phyloP scores from a whole-genome alignment of 2,888 invertebrate species.

The Papilio gigon region DNA sequence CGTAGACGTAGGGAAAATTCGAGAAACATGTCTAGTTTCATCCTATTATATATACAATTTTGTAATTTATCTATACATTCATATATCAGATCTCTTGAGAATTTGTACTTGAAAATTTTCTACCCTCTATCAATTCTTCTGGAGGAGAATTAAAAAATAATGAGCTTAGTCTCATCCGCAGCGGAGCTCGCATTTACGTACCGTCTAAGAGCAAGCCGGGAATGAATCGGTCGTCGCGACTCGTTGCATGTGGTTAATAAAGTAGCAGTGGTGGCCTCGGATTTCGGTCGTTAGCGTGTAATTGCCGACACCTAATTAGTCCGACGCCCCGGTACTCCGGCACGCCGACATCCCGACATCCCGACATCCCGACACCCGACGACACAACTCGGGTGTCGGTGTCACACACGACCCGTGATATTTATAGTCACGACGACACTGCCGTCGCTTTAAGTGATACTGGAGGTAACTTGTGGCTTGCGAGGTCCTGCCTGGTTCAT shows the following conservation, averaged over 20 bases:
- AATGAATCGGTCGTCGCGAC: conserved; percentile 54
- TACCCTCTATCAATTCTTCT: background rate
- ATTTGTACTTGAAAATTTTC: background rate
- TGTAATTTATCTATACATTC: too few relatives aligned
- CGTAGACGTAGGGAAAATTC: background rate
- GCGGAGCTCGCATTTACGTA: conserved; percentile 40
- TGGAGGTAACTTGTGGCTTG: conserved; percentile 15
- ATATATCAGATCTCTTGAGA: too few relatives aligned
- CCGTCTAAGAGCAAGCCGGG: conserved; percentile 45
- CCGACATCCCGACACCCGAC: conserved; percentile 58
- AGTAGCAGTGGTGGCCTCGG: conserved; percentile 61
- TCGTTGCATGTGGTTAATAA: conserved; percentile 69
- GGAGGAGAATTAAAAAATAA: background rate
- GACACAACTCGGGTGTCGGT: conserved; percentile 64
- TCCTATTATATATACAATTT: background rate
- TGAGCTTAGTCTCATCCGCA: conserved; percentile 8
- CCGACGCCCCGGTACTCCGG: conserved; percentile 48
- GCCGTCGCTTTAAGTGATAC: conserved; percentile 14
- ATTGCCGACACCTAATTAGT: conserved; percentile 79
- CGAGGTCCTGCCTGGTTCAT: conserved; percentile 4
- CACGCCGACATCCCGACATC: conserved; percentile 54
- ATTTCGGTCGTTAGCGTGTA: conserved; percentile 78
- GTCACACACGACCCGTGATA: conserved; percentile 74
- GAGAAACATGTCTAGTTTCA: background rate
- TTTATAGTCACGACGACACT: conserved; percentile 26